These are phyloP conservation scores for Odiellus spinosus DNA, from an alignment of 2,888 invertebrate species.

Conservation along the genomic window DNA sequence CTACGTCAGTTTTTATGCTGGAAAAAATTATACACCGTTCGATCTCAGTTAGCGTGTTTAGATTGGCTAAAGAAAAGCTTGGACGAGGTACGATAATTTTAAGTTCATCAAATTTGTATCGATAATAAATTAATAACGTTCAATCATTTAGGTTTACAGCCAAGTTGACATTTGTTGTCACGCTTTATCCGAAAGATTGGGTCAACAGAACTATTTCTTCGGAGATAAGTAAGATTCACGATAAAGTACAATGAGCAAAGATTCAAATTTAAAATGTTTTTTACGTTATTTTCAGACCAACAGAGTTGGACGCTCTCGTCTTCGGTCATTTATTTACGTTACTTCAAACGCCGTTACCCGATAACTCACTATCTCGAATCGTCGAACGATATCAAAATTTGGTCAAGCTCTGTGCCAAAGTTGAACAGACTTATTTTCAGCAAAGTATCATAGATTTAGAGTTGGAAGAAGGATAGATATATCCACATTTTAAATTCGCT, in stretches of 20 bases:
- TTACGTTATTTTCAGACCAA: conserved; percentile 47
- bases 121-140: conserved; percentile 16
- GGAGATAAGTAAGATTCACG: conserved; percentile 27
- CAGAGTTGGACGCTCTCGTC: conserved; percentile 85
- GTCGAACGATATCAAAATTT: conserved; percentile 59
- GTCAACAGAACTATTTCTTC: conserved; percentile 56
- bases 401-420: conserved; percentile 60
- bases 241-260: background rate
- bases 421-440: conserved; percentile 40
- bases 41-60: conserved; percentile 52
- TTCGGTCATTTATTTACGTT: conserved; percentile 96
- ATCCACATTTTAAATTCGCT: no score
- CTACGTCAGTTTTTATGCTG: conserved; percentile 64
- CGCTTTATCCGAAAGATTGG: conserved; percentile 67
- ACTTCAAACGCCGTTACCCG: conserved; percentile 72
- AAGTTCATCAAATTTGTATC: background rate
- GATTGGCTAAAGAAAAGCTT: conserved; percentile 66
- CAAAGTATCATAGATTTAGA: conserved; percentile 1
- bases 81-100: conserved; percentile 44
- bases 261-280: background rate
- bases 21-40: conserved; percentile 46
- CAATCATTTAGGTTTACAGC: conserved; percentile 33
- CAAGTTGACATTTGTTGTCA: conserved; percentile 71
- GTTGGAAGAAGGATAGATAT: no score
- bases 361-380: conserved; percentile 59